phyloP scores from a whole-genome alignment of 1,140 invertebrate genomes.

The Halesus radiatus region DNA sequence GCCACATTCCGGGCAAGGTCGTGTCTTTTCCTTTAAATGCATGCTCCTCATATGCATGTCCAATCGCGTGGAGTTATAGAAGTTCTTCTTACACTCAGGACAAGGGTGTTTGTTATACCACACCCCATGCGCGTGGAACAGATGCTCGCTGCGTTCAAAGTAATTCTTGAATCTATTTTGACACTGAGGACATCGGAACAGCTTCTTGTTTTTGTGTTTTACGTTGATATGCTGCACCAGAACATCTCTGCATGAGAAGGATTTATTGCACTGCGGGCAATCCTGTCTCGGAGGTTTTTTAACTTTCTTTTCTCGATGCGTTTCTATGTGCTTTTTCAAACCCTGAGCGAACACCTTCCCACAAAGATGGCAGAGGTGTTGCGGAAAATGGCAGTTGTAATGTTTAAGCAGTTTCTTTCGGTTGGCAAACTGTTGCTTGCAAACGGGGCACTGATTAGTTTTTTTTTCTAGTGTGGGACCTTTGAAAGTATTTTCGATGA shows the following conservation, averaged over 20 bases:
- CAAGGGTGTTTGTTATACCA: neutral
- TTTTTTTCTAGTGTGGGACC: neutral
- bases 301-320: neutral
- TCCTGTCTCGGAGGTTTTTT: neutral
- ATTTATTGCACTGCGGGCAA: neutral
- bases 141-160: neutral
- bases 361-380: neutral
- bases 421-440: neutral
- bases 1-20: neutral
- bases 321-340: neutral
- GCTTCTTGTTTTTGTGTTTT: neutral
- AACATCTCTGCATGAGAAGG: neutral
- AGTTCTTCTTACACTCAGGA: neutral
- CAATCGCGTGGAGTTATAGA: neutral
- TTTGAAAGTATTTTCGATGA: neutral
- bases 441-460: conserved; percentile 9
- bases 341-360: neutral
- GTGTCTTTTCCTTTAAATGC: neutral
- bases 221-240: neutral
- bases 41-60: neutral
- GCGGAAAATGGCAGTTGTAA: neutral
- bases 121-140: neutral
- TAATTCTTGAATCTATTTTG: neutral
- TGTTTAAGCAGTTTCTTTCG: neutral
- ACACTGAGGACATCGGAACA: neutral